Percentiles rank a stretch among this genome's conserved stretches.
Evolutionary conservation across 2,113 vertebrate genomes (phyloP).

Genomic region (Cyprinus carpio): DNA sequence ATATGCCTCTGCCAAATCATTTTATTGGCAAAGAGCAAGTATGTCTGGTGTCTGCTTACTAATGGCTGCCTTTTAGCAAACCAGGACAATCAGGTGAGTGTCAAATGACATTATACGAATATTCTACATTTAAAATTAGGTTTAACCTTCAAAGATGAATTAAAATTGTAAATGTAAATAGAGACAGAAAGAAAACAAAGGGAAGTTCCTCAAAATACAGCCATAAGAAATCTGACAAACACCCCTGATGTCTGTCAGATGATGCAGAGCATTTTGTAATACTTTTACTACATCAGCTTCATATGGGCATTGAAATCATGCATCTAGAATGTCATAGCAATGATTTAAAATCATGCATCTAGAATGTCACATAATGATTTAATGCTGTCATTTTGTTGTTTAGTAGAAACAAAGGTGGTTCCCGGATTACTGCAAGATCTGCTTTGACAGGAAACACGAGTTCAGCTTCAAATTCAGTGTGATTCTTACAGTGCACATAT

Average conservation of each 20-base stretch:
- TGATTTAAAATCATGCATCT: neutral
- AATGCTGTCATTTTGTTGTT: too few species aligned
- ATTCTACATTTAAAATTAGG: neutral
- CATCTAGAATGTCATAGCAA: too few species aligned
- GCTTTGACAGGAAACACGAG: neutral
- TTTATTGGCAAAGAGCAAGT: neutral
- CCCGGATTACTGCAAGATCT: neutral
- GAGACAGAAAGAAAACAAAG: neutral
- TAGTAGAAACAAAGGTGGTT: neutral
- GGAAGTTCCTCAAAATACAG: slow-evolving; percentile 1
- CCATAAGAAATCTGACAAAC: neutral
- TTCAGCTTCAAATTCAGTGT: neutral
- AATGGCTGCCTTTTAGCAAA: neutral
- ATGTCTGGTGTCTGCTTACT: neutral
- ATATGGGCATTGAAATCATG: neutral
- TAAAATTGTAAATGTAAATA: neutral
- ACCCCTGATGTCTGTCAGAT: neutral
- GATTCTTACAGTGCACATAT: neutral
- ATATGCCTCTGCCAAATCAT: neutral
- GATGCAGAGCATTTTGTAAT: neutral
- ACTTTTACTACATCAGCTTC: neutral
- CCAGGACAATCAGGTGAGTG: neutral
- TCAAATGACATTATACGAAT: neutral
- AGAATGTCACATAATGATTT: neutral
- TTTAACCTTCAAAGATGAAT: neutral